Base-by-base conservation (phyloP, 2,113 vertebrate genomes). In the Dromaius novaehollandiae region DNA sequence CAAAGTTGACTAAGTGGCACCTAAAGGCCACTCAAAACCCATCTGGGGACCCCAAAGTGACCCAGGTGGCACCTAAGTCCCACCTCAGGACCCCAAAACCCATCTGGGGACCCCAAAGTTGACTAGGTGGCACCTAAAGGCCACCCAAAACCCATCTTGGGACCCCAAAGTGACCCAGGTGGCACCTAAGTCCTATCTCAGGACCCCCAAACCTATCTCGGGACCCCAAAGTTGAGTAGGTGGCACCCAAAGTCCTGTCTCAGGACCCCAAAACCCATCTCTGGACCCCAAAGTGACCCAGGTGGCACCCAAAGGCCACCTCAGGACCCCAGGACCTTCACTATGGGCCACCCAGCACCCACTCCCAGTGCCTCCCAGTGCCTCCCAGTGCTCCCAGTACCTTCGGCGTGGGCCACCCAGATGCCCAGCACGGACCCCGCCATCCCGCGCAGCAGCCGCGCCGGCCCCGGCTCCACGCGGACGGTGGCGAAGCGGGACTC, bases 331-430 rank as follows among this genome's bases (percentile, higher is more conserved):
- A 61, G 28, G 42, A 40, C 48, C 17, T 42, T 21, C 48, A 50
- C 16, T 19, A n/a, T 3, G 10, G 20, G 34, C 21, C 18, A 16
- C 61, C 61, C n/a, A 42, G 9, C 13, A 13, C 30, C 56, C 42
- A 13, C 34, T 21, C 68, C 50, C 70, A 38, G 46, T 10, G 20
- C 68, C 68, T 20, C 22, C 22, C 21, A 24, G 61, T 9, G 21
- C 22, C 34, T 24, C 21, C 60, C 34, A 11, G 61, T n/a, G 9
- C 32, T 18, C n/a, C n/a, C 61, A 22, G 78, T 96, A 99, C 99
- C 99, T 98, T 99, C 99, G 53, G 99, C 99, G 2, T 99, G 99
- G 13, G 99, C 99, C 1, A 99, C 99, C 99, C 99, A 99, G 78
- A 99, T 98, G 0, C 99, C 99, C 78, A 99, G 98, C 40, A 98